Evolutionary conservation across 1,140 invertebrate genomes (phyloP), one percentile per base, ranked within the genome.

Genomic region (Drosophila kanapiae): DNA sequence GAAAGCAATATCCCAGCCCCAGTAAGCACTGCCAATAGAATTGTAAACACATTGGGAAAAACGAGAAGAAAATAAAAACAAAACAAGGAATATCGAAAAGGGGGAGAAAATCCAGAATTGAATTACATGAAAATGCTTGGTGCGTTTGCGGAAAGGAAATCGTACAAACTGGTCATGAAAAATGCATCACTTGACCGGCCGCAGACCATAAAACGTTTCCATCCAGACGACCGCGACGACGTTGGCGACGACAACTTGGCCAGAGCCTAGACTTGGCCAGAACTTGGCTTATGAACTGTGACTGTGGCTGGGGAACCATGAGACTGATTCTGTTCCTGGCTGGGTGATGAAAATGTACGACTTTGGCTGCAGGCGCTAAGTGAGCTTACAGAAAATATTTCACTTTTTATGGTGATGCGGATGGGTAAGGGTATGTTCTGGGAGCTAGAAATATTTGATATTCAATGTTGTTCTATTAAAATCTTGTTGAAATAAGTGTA

Each of bases 161-260:
- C 85, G 85, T 90, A 90, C 85, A 90, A 90, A 90, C 86, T 82
- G 85, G 86, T 90, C 85, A 90, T 90, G 85, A 90, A 90, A 90
- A 90, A 90, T 90, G 85, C 85, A 90, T 82, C 81, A 90, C 80
- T 75, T 61, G 80, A 57, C 67, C 64, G 54, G 49, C 42, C 48
- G 47, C 77, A 71, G 65, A 71, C 68, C 58, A 87, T 90, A 90
- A 87, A 88, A 88, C 72, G 80, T 68, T 83, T 38, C 47, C 42
- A 48, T 38, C 51, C 84, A 88, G 84, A 83, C 72, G 70, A 76
- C 47, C 63, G 14, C 48, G 48, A 53, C 49, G 49, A 71, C 57
- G 49, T n/a, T 43, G 42, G 54, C 60, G 75, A 71, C 58, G 58
- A 78, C 43, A 61, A 78, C 65, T 65, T 64, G 56, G 71, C 29